Evolutionary conservation across 2,888 invertebrate species (phyloP), one percentile per base, ranked within the genome.

Genomic region (Alloplasta piceator): DNA sequence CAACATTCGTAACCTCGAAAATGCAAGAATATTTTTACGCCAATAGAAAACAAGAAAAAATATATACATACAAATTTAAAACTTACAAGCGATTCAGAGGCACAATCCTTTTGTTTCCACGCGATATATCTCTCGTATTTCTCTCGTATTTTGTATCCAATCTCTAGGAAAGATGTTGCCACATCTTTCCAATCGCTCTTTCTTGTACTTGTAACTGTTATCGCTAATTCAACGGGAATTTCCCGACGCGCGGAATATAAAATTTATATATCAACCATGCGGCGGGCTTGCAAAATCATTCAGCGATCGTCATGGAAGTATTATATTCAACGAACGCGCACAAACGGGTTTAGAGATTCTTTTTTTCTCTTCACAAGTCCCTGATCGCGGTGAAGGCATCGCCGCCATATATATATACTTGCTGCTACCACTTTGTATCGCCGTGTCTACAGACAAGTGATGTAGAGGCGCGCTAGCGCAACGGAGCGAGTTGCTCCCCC

Each of bases 241-340:
- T 64, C 6, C 36, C 56, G 12, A 38, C 16, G 68, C 79, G 82
- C 82, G 71, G 83, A 82, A 86, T 87, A 64, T 76, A 26, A 67
- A 77, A 60, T 60, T 78, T 50, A 81, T 70, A 56, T 56, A 72
- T 83, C 85, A 86, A 89, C 85, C 87, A 88, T 84, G 86, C 86
- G 88, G 86, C 85, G 78, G 81, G 83, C 82, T 26, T 75, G 82
- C 76, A 83, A 86, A 85, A 85, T 85, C 84, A 71, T 79, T 52
- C 75, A 82, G 78, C 78, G 82, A 82, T 82, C 43, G 56, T 68
- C 70, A 63, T 75, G 71, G 14, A 68, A 60, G 80, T 77, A 68
- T 41, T 61, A 67, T 68, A 76, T 72, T 80, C 76, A n/a, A 77
- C 80, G 64, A 78, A 78, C 77, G 70, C 52, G 77, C 73, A 77